A percentile compares a stretch with the other conserved stretches of the same genome.
These are phyloP conservation scores for Gobionotothen gibberifrons DNA, from an alignment of 2,797 vertebrate species.

Conservation along the genomic window DNA sequence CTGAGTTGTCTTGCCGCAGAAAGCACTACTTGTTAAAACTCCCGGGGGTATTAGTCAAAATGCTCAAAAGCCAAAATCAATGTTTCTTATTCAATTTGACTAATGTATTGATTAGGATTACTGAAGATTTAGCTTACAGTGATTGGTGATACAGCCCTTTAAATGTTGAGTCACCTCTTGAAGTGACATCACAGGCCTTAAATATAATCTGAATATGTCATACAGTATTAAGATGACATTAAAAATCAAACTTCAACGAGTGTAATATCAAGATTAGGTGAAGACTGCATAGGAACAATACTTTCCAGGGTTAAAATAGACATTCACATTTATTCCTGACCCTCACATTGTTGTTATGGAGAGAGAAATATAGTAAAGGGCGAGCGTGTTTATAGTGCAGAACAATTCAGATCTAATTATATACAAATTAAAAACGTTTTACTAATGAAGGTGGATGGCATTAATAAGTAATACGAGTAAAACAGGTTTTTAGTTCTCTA, in stretches of 20 bases:
- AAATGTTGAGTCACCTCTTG: neutral
- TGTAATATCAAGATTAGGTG: neutral
- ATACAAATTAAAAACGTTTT: too few species aligned
- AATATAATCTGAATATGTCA: neutral
- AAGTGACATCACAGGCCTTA: neutral
- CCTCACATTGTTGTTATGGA: neutral
- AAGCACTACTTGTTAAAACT: neutral
- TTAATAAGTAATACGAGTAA: neutral
- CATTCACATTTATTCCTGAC: neutral
- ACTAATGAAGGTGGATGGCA: too few species aligned
- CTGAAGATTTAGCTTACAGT: neutral
- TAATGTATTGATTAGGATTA: neutral
- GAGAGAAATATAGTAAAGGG: too few species aligned
- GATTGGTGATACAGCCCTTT: neutral
- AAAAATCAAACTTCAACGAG: too few species aligned
- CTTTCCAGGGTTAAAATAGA: too few species aligned
- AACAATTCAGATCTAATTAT: neutral
- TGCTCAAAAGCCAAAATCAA: neutral
- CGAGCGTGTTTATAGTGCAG: neutral
- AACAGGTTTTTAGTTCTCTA: slow-evolving; percentile 9
- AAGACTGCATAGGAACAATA: neutral
- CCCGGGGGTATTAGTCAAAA: neutral
- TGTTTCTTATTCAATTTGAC: too few species aligned
- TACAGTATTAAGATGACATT: too few species aligned
- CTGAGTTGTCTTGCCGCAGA: neutral